Conservation (phyloP, 2,113 vertebrate species). For the Beaufortia kweichowensis region DNA sequence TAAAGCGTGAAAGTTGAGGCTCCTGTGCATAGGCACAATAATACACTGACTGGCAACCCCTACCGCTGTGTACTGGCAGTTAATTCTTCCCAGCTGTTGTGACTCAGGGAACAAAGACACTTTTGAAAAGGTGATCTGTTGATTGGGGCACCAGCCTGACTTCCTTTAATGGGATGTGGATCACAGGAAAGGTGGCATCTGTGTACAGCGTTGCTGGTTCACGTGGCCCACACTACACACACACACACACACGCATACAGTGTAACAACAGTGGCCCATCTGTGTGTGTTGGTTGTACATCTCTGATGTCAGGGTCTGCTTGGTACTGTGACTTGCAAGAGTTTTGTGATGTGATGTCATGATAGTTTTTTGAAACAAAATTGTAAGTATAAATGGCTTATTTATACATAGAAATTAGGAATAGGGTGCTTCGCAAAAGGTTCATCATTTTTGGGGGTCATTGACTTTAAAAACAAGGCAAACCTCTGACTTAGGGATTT, state of each 20-base stretch:
- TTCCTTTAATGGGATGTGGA: constrained; percentile 70
- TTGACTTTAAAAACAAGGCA: too few species aligned
- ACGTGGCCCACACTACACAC: constrained; percentile 39
- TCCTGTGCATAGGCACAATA: constrained; percentile 57
- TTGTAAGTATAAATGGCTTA: too few species aligned
- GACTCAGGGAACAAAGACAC: constrained; percentile 70
- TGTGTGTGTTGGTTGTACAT: constrained; percentile 47
- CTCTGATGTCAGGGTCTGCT: too few species aligned
- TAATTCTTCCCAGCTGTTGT: constrained; percentile 77
- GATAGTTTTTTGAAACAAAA: too few species aligned
- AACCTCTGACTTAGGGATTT: too few species aligned
- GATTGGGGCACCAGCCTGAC: constrained; percentile 66
- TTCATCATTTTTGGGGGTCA: too few species aligned
- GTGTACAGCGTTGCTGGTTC: constrained; percentile 62
- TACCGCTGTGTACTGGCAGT: constrained; percentile 67
- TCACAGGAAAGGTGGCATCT: constrained; percentile 73
- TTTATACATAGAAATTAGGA: too few species aligned
- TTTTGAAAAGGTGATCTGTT: constrained; percentile 76
- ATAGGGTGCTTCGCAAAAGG: too few species aligned
- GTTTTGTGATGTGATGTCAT: too few species aligned
- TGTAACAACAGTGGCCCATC: constrained; percentile 47
- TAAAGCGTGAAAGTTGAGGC: constrained; percentile 48
- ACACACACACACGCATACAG: constrained; percentile 30
- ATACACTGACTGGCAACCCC: constrained; percentile 64
- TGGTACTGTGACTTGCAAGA: too few species aligned